Conservation (phyloP, 2,888 invertebrate species). For the Hirudinaria manillensis region DNA sequence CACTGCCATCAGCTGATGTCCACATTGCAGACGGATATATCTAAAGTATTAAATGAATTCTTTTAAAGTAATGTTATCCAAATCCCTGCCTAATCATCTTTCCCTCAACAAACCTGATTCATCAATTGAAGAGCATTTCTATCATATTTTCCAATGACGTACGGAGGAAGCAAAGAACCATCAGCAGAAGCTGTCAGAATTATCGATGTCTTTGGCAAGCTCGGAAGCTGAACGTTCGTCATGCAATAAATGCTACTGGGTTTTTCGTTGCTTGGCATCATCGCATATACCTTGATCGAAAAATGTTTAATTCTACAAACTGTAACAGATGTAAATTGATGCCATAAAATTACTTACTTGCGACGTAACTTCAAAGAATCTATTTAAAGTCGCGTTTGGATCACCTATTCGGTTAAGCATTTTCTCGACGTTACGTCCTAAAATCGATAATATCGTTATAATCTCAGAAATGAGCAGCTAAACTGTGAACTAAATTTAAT, state of each 20-base stretch:
- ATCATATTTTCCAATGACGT: slow-evolving; percentile 34
- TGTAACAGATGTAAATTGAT: too few species aligned
- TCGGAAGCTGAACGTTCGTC: slow-evolving; percentile 34
- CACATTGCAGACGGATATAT: too few species aligned
- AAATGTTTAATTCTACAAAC: not conserved
- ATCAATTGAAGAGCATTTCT: not conserved
- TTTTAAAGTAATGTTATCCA: too few species aligned
- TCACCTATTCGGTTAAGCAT: too few species aligned
- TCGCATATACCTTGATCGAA: not conserved
- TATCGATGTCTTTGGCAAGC: slow-evolving; percentile 36
- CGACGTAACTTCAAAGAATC: slow-evolving; percentile 26
- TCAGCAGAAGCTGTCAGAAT: slow-evolving; percentile 39
- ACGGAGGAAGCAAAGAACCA: slow-evolving; percentile 40
- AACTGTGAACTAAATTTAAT: too few species aligned
- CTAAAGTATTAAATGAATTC: too few species aligned
- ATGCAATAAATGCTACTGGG: slow-evolving; percentile 35
- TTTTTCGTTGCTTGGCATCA: not conserved
- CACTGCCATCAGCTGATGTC: too few species aligned
- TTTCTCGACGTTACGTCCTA: too few species aligned
- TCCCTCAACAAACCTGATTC: slow-evolving; percentile 15
- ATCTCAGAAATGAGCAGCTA: too few species aligned
- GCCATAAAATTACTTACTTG: not conserved
- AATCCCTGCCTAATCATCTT: too few species aligned
- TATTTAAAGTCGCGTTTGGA: slow-evolving; percentile 1
- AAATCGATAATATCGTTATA: too few species aligned